A percentile compares a stretch with the other conserved stretches of the same genome.
Evolutionary conservation across 2,888 invertebrate species (phyloP).

Genomic region (Eledona agricola): DNA sequence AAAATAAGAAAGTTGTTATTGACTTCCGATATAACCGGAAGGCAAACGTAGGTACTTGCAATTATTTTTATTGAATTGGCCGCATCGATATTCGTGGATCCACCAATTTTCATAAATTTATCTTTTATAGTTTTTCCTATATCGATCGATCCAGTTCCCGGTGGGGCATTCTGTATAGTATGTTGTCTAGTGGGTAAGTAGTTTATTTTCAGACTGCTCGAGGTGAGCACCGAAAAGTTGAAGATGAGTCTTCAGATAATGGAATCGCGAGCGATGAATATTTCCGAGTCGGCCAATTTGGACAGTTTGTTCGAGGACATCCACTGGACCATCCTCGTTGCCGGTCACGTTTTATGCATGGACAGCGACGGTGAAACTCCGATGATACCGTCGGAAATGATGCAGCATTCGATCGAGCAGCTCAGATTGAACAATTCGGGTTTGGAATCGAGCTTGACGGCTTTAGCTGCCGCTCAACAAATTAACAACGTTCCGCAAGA

Average conservation of each 20-base stretch:
- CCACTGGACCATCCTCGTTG: slow-evolving; percentile 87
- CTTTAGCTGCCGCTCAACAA: slow-evolving; percentile 41
- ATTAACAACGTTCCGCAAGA: slow-evolving; percentile 51
- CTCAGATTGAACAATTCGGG: slow-evolving; percentile 53
- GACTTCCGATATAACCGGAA: no score
- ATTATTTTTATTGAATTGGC: no score
- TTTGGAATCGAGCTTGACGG: slow-evolving; percentile 59
- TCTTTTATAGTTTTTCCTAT: no score
- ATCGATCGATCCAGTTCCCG: no score
- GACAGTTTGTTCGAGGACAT: slow-evolving; percentile 84
- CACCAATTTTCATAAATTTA: no score
- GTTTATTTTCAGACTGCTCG: slow-evolving; percentile 53
- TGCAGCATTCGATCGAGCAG: slow-evolving; percentile 68
- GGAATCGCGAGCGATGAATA: slow-evolving; percentile 58
- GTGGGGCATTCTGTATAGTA: no score
- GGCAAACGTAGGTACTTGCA: no score
- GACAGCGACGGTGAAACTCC: slow-evolving; percentile 74
- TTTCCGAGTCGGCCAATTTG: slow-evolving; percentile 59
- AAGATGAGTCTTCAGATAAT: slow-evolving; percentile 56
- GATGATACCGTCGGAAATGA: slow-evolving; percentile 72
- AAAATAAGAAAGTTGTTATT: no score
- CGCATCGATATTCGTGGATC: no score
- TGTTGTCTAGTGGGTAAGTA: neutral
- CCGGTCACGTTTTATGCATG: slow-evolving; percentile 74
- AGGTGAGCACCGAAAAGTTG: slow-evolving; percentile 56